Percentiles rank a stretch among this genome's conserved stretches.
Evolutionary conservation across 1,140 invertebrate species (phyloP).

Genomic region (Drosophila kepulauana): DNA sequence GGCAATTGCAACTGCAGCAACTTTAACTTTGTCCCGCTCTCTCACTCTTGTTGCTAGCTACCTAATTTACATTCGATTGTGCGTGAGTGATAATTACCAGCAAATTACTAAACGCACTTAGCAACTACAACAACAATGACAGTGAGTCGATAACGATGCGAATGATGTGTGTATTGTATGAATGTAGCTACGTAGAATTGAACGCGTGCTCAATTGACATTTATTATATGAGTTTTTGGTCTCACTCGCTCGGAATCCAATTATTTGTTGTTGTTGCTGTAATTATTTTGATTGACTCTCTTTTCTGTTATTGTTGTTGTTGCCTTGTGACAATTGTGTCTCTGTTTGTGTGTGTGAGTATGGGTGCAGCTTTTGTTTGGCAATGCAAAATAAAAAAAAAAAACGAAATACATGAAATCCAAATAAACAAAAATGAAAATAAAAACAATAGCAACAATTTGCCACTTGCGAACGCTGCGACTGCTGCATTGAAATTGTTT

Average conservation of each 20-base stretch:
- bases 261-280: conserved; percentile 40
- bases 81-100: conserved; percentile 80
- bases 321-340: conserved; percentile 16
- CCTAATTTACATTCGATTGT: conserved; percentile 78
- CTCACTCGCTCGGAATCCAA: conserved; percentile 21
- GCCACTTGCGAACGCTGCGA: conserved; percentile 28
- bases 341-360: conserved; percentile 15
- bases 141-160: conserved; percentile 13
- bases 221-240: conserved; percentile 62
- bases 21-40: not conserved
- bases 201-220: conserved; percentile 70
- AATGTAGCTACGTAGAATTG: not conserved
- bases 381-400: conserved; percentile 34
- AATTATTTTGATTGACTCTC: conserved; percentile 61
- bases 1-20: conserved; percentile 18
- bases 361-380: conserved; percentile 38
- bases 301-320: conserved; percentile 23
- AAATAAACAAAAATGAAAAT: conserved; percentile 32
- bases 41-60: conserved; percentile 2
- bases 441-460: conserved; percentile 53
- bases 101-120: conserved; percentile 79
- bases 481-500: conserved; percentile 51
- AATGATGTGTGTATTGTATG: not conserved
- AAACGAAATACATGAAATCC: conserved; percentile 21
- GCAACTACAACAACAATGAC: conserved; percentile 46